Evolutionary conservation across 2,113 vertebrate species (phyloP).

Genomic region (Narcine bancroftii): DNA sequence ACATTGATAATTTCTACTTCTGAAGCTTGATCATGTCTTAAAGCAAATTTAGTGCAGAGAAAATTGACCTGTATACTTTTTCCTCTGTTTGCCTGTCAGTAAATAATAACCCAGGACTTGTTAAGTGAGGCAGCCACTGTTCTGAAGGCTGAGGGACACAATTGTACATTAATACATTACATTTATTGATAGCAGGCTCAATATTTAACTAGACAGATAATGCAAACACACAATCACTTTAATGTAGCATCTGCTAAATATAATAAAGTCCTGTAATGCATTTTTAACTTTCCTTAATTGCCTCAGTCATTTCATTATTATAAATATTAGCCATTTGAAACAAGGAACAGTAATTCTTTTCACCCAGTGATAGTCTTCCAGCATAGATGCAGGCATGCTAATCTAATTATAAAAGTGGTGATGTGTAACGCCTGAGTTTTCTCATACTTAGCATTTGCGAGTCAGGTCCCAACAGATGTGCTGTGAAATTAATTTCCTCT

Average conservation of each 20-base stretch:
- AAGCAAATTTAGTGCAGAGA: slow-evolving; percentile 17
- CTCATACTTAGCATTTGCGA: slow-evolving; percentile 94
- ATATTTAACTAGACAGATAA: slow-evolving; percentile 66
- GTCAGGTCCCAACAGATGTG: slow-evolving; percentile 97
- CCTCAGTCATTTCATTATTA: slow-evolving; percentile 87
- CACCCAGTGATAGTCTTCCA: slow-evolving; percentile 75
- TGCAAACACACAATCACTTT: slow-evolving; percentile 56
- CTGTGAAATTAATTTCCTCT: slow-evolving; percentile 99
- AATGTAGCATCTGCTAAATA: slow-evolving; percentile 76
- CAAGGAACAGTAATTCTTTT: slow-evolving; percentile 80
- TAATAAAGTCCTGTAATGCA: slow-evolving; percentile 82
- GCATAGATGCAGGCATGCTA: slow-evolving; percentile 84
- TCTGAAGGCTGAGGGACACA: slow-evolving; percentile 45
- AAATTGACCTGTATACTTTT: slow-evolving; percentile 45
- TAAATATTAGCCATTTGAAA: slow-evolving; percentile 90
- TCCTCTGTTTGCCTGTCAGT: slow-evolving; percentile 40
- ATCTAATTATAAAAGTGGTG: slow-evolving; percentile 98
- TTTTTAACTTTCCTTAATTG: slow-evolving; percentile 95
- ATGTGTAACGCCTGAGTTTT: slow-evolving; percentile 87
- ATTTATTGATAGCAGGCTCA: slow-evolving; percentile 54
- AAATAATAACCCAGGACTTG: slow-evolving; percentile 40
- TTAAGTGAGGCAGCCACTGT: slow-evolving; percentile 43
- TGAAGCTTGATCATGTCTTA: background rate
- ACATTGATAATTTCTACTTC: slow-evolving; percentile 16
- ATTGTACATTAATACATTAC: slow-evolving; percentile 48